A percentile compares a stretch with the other conserved stretches of the same genome.
phyloP scores from a whole-genome alignment of 2,113 vertebrate species.

The Prolemur simus region DNA sequence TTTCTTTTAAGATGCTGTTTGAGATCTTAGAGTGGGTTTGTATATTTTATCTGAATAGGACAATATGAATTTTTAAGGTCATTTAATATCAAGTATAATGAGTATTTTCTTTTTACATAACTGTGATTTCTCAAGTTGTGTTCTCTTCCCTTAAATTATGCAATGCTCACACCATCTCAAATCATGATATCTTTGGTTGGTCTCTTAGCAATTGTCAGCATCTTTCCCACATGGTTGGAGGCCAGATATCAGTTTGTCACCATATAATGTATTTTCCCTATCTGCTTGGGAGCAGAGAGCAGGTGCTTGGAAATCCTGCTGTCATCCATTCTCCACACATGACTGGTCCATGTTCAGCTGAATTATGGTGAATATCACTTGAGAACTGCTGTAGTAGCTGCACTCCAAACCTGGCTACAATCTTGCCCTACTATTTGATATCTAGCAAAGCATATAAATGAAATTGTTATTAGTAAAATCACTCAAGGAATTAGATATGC shows the following conservation, averaged over 20 bases:
- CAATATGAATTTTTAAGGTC: not conserved
- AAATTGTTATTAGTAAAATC: constrained; percentile 28
- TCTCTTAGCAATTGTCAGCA: constrained; percentile 59
- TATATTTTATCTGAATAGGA: not conserved
- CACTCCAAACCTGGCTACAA: constrained; percentile 40
- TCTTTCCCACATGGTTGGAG: constrained; percentile 65
- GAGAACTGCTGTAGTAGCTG: constrained; percentile 35
- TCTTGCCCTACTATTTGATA: constrained; percentile 25
- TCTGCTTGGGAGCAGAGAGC: constrained; percentile 54
- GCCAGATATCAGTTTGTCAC: constrained; percentile 51
- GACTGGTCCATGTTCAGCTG: constrained; percentile 57
- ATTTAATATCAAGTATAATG: not conserved
- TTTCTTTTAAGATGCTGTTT: not conserved
- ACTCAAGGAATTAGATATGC: not conserved
- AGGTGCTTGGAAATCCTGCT: constrained; percentile 66
- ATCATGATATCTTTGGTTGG: constrained; percentile 23
- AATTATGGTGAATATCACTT: constrained; percentile 61
- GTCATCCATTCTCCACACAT: constrained; percentile 70
- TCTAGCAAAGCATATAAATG: constrained; percentile 21
- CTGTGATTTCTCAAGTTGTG: not conserved
- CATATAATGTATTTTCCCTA: constrained; percentile 27
- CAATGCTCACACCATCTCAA: not conserved
- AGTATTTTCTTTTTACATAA: not conserved
- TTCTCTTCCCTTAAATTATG: constrained; percentile 24
- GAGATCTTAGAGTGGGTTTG: not conserved